A percentile compares a stretch with the other conserved stretches of the same genome.
These are phyloP conservation scores for Sitta europaea DNA, from an alignment of 2,113 vertebrate species.

Conservation along the genomic window DNA sequence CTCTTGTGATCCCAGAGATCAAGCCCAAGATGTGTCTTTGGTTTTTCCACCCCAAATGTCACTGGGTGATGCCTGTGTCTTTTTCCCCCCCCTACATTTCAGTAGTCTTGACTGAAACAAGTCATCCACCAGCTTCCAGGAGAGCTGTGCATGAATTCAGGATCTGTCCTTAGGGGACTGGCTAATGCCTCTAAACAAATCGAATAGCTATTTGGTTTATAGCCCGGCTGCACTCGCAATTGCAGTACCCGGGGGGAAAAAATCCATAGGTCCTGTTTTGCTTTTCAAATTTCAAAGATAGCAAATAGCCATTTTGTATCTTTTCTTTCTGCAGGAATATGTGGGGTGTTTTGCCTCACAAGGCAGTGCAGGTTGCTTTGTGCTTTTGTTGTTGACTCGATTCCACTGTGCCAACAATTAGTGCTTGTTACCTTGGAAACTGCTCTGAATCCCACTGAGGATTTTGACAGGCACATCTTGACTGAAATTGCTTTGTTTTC, in stretches of 20 bases:
- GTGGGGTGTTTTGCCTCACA: constrained; percentile 32
- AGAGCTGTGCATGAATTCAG: background rate
- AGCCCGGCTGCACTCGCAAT: background rate
- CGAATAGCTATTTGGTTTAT: background rate
- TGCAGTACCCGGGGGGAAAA: background rate
- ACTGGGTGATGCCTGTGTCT: background rate
- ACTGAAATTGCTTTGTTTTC: constrained; percentile 73
- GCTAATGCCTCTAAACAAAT: constrained; percentile 10
- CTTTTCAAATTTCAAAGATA: background rate
- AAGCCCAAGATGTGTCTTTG: background rate
- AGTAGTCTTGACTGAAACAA: background rate
- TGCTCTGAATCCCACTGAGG: constrained; percentile 64
- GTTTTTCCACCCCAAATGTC: background rate
- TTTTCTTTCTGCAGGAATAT: constrained; percentile 2
- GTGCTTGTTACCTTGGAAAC: constrained; percentile 74
- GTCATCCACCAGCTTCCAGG: background rate
- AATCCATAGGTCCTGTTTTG: constrained; percentile 8
- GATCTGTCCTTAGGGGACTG: background rate
- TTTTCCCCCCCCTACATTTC: background rate
- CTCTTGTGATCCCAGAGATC: background rate
- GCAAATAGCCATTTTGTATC: background rate
- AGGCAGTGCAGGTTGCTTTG: constrained; percentile 18
- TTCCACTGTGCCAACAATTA: constrained; percentile 68
- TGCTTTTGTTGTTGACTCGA: constrained; percentile 61
- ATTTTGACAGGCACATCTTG: constrained; percentile 70